Evolutionary conservation across 2,797 vertebrate genomes (phyloP).

Genomic region (Poeciliopsis paucimaculata): DNA sequence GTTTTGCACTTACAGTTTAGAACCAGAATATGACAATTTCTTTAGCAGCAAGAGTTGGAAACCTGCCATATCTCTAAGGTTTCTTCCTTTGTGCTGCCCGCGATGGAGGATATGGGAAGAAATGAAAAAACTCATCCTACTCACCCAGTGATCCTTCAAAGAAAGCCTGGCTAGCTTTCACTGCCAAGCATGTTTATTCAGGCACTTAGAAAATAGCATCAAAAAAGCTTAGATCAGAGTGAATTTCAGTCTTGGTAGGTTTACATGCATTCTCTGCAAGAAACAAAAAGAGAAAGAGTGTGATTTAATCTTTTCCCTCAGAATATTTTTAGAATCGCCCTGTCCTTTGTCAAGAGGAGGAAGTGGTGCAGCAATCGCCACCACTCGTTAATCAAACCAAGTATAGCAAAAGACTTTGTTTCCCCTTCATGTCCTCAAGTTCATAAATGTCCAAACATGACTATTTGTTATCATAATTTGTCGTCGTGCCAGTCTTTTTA

Average conservation of each 20-base stretch:
- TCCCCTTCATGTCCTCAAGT: background rate
- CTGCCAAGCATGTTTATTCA: conserved; percentile 48
- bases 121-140: conserved; percentile 53
- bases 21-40: background rate
- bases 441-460: background rate
- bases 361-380: background rate
- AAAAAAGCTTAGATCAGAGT: conserved; percentile 27
- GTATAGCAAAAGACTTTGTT: background rate
- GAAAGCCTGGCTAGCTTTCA: conserved; percentile 50
- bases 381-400: background rate
- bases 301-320: background rate
- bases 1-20: background rate
- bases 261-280: conserved; percentile 20
- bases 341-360: background rate
- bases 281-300: background rate
- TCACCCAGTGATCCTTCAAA: conserved; percentile 62
- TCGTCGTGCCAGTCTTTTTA: background rate
- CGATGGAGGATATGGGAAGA: conserved; percentile 33
- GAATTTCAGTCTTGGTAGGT: conserved; percentile 42
- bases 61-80: conserved; percentile 8
- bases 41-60: conserved; percentile 15
- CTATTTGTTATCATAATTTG: background rate
- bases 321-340: background rate
- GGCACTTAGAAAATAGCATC: conserved; percentile 52
- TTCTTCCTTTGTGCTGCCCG: conserved; percentile 19